These are phyloP conservation scores for Gambusia affinis DNA, from an alignment of 2,113 vertebrate species.

Conservation along the genomic window DNA sequence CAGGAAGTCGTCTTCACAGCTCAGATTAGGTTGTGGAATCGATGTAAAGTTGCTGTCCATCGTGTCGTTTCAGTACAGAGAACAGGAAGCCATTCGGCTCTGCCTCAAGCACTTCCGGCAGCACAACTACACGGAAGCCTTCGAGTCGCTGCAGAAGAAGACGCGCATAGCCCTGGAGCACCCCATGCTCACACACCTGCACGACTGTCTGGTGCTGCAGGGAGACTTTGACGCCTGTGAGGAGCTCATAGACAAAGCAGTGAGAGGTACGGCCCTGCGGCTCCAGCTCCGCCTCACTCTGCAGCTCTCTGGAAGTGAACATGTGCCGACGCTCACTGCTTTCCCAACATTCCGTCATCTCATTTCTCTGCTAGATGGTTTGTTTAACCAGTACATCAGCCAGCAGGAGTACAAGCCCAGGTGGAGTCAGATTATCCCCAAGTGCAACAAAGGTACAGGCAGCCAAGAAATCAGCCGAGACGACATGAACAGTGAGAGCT, in stretches of 20 bases:
- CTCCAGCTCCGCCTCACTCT: neutral
- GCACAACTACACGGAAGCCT: slow-evolving; percentile 99
- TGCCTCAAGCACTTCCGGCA: slow-evolving; percentile 98
- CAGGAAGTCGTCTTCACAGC: too few species aligned
- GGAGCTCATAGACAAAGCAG: slow-evolving; percentile 97
- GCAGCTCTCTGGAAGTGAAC: neutral
- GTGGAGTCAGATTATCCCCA: slow-evolving; percentile 98
- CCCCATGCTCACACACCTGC: slow-evolving; percentile 96
- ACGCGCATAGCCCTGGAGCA: slow-evolving; percentile 96
- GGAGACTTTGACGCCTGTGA: slow-evolving; percentile 98
- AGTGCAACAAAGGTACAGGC: slow-evolving; percentile 93
- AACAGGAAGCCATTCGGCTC: slow-evolving; percentile 99
- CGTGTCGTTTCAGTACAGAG: slow-evolving; percentile 92
- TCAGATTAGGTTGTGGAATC: neutral
- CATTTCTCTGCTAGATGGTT: slow-evolving; percentile 82
- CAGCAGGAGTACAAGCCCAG: slow-evolving; percentile 98
- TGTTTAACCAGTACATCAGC: slow-evolving; percentile 99
- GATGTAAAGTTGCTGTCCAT: slow-evolving; percentile 47
- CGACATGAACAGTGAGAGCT: slow-evolving; percentile 72
- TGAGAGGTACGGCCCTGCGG: slow-evolving; percentile 82
- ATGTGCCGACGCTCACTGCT: neutral
- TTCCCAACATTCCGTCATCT: neutral
- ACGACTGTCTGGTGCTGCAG: slow-evolving; percentile 93
- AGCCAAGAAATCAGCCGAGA: slow-evolving; percentile 70
- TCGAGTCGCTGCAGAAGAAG: slow-evolving; percentile 99